Base-by-base conservation (phyloP, 2,888 invertebrate genomes). In the Drosophila maculinotata region DNA sequence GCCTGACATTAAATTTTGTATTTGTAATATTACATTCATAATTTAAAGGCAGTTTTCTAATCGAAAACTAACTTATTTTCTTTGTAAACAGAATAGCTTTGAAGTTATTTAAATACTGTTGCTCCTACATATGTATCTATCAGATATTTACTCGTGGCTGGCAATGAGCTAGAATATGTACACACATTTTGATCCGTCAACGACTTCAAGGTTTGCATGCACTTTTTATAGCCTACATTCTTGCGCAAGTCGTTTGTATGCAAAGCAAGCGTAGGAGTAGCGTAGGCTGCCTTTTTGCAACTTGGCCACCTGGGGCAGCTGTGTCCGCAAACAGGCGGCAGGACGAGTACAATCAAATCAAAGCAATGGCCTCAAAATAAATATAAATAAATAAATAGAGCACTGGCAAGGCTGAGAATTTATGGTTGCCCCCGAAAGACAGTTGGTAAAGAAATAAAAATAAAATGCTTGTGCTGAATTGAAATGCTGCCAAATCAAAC, bases 311-410 rank as follows among this genome's bases (percentile, higher is more conserved):
- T 67, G 42, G 2, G 33, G 14, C 36, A 42, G 17, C 25, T 30
- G 49, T 12, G 28, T 23, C 8, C 39, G 33, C 49, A 41, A 30
- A 10, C 44, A 49, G 33, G 28, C 58, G 48, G 44, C 44, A 73
- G 20, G 9, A 14, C 31, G 12, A 45, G 23, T 26, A 69, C 67
- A 78, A 84, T 84, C 68, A 75, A 79, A 81, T 79, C 79, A 81
- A 67, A 81, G 76, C 76, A 15, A 48, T 49, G 79, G 56, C 85
- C 79, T 79, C 68, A 56, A 76, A 54, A 76, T 54, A 72, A 76
- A 75, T 84, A 84, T 81, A 84, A 70, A 71, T 84, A 79, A 79
- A 75, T 79, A 85, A 81, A 83, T 69, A 53, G 47, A 51, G 63
- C 44, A 38, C 23, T 20, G 47, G 45, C 53, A 77, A 69, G 57